phyloP scores from a whole-genome alignment of 64 coral and sea anemone genomes.

The Montipora efflorescens region DNA sequence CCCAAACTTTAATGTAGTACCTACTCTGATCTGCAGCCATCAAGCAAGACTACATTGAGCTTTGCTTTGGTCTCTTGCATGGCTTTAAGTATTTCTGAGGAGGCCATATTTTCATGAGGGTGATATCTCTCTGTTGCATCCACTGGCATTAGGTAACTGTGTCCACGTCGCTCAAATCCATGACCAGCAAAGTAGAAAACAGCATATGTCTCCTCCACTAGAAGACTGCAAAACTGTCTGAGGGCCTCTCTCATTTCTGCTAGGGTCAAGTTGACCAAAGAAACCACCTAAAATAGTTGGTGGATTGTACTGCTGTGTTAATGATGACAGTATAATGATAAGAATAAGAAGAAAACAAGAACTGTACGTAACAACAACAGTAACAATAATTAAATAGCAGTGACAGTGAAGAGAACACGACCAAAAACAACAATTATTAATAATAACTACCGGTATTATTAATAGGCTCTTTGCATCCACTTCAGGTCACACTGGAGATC shows the following conservation, averaged over 20 bases:
- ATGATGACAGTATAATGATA: too few species aligned
- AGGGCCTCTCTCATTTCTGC: slow-evolving; percentile 84
- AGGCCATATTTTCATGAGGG: slow-evolving; percentile 67
- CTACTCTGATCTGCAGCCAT: slow-evolving; percentile 98
- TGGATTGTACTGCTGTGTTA: too few species aligned
- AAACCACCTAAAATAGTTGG: slow-evolving; percentile 72
- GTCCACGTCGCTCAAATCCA: slow-evolving; percentile 78
- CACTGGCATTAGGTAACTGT: slow-evolving; percentile 92
- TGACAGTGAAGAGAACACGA: too few species aligned
- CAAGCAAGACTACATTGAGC: slow-evolving; percentile 87
- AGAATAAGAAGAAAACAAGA: too few species aligned
- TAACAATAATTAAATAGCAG: too few species aligned
- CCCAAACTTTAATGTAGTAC: background rate
- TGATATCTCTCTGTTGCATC: slow-evolving; percentile 73
- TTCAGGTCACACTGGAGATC: too few species aligned
- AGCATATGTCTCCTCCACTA: slow-evolving; percentile 87
- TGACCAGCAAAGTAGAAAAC: slow-evolving; percentile 97
- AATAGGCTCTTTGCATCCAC: background rate
- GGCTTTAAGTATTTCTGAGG: slow-evolving; percentile 66
- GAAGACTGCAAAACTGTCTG: slow-evolving; percentile 68
- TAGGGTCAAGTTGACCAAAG: slow-evolving; percentile 87
- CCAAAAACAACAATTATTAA: background rate
- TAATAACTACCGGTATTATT: background rate
- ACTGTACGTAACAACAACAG: too few species aligned
- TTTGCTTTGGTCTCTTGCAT: slow-evolving; percentile 89